These are phyloP conservation scores for Stenopsyche tienmushanensis DNA, from an alignment of 1,140 invertebrate genomes.

Conservation along the genomic window DNA sequence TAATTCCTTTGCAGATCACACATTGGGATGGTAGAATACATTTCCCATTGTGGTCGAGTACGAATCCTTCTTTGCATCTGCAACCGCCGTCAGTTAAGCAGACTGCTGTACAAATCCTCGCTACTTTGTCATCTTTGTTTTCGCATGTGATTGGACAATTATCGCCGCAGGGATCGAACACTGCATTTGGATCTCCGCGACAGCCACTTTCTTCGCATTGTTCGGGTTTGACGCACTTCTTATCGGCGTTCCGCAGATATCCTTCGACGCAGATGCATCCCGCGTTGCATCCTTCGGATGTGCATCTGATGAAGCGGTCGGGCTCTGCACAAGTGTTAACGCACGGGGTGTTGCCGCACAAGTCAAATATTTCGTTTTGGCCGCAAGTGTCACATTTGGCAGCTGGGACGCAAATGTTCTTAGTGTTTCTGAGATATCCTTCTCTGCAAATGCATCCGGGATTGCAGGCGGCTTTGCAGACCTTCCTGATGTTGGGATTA, in stretches of 20 bases:
- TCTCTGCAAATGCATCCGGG: slow-evolving; percentile 27
- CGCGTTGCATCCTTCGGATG: neutral
- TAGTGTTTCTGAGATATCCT: slow-evolving; percentile 18
- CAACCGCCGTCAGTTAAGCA: slow-evolving; percentile 9
- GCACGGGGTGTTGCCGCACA: neutral
- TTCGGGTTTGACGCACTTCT: neutral
- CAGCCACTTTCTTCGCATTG: slow-evolving; percentile 10
- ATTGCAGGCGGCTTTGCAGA: slow-evolving; percentile 27
- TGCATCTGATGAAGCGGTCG: neutral
- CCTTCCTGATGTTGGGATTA: slow-evolving; percentile 17
- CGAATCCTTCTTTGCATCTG: slow-evolving; percentile 24
- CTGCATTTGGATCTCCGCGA: slow-evolving; percentile 20
- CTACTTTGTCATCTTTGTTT: slow-evolving; percentile 1
- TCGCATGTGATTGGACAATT: slow-evolving; percentile 25
- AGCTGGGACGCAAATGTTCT: slow-evolving; percentile 23
- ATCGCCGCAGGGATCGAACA: slow-evolving; percentile 17
- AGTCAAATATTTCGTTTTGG: neutral
- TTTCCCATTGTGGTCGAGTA: slow-evolving; percentile 9
- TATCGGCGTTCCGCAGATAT: neutral
- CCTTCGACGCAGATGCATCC: neutral
- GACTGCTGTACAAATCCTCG: neutral
- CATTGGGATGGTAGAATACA: slow-evolving; percentile 20
- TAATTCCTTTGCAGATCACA: slow-evolving; percentile 14
- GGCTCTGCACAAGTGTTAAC: slow-evolving; percentile 15
- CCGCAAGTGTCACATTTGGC: too few relatives aligned